phyloP scores from a whole-genome alignment of 2,797 vertebrate species.

The Aldrovandia affinis region DNA sequence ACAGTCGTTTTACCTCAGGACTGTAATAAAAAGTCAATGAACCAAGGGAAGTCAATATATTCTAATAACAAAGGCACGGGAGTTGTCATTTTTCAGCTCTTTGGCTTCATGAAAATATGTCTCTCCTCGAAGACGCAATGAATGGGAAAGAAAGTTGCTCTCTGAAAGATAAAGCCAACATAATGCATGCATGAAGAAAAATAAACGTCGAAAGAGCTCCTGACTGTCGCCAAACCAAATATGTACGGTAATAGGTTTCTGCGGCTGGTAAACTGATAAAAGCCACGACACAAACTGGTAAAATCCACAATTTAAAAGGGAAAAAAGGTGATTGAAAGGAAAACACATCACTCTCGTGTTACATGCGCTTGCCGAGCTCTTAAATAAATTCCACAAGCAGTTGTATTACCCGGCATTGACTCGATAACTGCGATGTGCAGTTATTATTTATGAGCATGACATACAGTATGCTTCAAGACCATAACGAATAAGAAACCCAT shows the following conservation, averaged over 20 bases:
- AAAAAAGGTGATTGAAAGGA: conserved; percentile 67
- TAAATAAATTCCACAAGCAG: conserved; percentile 73
- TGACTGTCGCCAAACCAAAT: conserved; percentile 74
- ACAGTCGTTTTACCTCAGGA: conserved; percentile 77
- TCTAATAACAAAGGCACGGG: conserved; percentile 75
- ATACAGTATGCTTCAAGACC: conserved; percentile 60
- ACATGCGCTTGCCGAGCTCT: conserved; percentile 59
- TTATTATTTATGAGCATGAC: conserved; percentile 76
- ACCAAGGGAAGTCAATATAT: conserved; percentile 83
- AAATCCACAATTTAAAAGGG: conserved; percentile 55
- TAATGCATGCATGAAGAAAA: conserved; percentile 47
- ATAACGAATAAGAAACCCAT: conserved; percentile 67
- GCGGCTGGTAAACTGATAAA: conserved; percentile 69
- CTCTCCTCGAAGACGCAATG: conserved; percentile 57
- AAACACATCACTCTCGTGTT: conserved; percentile 64
- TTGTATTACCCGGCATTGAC: background rate
- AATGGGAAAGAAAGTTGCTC: conserved; percentile 41
- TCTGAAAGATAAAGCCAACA: conserved; percentile 56
- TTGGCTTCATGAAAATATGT: conserved; percentile 61
- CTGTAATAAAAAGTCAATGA: conserved; percentile 93
- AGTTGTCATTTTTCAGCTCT: conserved; percentile 68
- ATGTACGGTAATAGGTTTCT: conserved; percentile 70
- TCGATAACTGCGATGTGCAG: conserved; percentile 71
- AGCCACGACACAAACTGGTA: conserved; percentile 59
- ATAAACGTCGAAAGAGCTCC: conserved; percentile 62